These are phyloP conservation scores for Pseudocheirus occidentalis DNA, from an alignment of 2,797 vertebrate species.

Conservation along the genomic window DNA sequence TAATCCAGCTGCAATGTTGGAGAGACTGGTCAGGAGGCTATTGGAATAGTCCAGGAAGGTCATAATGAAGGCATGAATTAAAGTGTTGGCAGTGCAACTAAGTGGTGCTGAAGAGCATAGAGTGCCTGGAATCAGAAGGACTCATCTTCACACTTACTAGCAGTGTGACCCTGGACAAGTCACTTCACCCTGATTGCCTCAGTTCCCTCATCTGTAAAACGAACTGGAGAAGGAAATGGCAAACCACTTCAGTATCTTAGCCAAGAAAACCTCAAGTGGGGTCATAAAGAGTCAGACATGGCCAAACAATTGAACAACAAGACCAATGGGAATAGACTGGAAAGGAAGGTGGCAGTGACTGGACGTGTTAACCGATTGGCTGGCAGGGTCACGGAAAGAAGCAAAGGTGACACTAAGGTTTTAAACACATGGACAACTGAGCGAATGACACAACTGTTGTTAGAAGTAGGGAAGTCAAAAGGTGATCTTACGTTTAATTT, in stretches of 20 bases:
- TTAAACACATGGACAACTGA: background rate
- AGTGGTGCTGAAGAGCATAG: background rate
- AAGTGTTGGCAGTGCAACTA: background rate
- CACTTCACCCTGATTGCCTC: background rate
- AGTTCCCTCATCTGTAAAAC: background rate
- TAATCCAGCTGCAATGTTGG: background rate
- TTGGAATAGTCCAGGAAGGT: background rate
- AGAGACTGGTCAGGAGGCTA: background rate
- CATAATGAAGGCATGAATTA: background rate
- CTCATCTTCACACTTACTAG: background rate
- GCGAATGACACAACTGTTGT: background rate
- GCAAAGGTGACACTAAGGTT: background rate
- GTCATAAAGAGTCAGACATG: background rate
- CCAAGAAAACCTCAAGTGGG: background rate
- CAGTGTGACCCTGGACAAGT: background rate
- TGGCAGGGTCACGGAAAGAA: background rate
- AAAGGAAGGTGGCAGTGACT: background rate
- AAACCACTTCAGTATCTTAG: background rate
- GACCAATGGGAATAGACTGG: background rate
- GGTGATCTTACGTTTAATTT: background rate
- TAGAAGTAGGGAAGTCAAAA: background rate
- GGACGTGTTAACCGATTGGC: background rate
- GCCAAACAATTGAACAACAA: background rate
- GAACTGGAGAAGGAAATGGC: background rate
- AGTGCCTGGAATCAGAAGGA: background rate